Base-by-base conservation (phyloP, 2,113 vertebrate species). In the Lagenorhynchus albirostris region DNA sequence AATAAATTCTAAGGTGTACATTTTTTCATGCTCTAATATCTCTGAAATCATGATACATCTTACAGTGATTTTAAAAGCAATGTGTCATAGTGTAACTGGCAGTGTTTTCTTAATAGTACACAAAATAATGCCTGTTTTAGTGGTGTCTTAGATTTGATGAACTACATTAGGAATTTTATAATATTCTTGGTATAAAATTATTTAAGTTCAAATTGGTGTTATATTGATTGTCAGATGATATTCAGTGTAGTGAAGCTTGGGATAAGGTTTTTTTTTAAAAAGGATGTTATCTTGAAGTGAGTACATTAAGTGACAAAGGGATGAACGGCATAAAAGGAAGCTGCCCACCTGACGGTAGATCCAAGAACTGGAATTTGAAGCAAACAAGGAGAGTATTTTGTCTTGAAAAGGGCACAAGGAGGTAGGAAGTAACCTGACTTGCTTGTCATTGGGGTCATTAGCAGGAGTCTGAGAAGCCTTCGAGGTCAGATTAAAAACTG, bases 111-210 rank as follows among this genome's bases (percentile, higher is more conserved):
- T 63, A 85, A 41, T 68, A 85, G 29, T 74, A 63, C 33, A 65
- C 63, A 85, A 71, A 86, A 82, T 71, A 70, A 50, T 86, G 6
- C 18, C 50, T 73, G 20, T 89, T 93, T 84, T 15, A 53, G 15
- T 91, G 25, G 5, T 76, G 1, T 38, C 44, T 80, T 79, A 77
- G 18, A 80, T 68, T 87, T 97, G 80, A 82, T 97, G 50, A 97
- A 79, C 63, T 97, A 76, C 3, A 23, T 33, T n/a, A 65, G 3
- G 15, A 15, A 31, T 23, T 84, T 91, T 85, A 47, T 76, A 76
- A 41, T 94, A 79, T 90, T 96, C 74, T 77, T 33, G 47, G 17
- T 77, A 77, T 77, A 90, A 97, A 91, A 80, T 90, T 88, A 71
- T 67, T 94, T 95, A 55, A 89, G 13, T 91, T 60, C 62, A 29